phyloP scores from a whole-genome alignment of 2,888 invertebrate species.

The Sphaerophoria taeniata region DNA sequence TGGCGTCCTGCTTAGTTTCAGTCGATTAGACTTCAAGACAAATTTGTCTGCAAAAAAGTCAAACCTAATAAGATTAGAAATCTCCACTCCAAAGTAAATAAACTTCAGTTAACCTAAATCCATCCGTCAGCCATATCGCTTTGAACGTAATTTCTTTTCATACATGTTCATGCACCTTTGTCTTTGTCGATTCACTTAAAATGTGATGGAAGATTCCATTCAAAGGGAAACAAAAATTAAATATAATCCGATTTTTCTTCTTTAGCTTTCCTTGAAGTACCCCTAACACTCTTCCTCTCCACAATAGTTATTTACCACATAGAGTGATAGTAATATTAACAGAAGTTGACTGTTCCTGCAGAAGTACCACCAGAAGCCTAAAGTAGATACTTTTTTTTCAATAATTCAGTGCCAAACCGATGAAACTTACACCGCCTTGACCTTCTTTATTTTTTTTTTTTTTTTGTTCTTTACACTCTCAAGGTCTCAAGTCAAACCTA shows the following conservation, averaged over 20 bases:
- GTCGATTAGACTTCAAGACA: no score
- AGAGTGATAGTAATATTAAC: conserved; percentile 25
- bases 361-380: not conserved
- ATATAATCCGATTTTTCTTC: conserved; percentile 50
- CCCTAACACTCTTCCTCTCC: not conserved
- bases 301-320: not conserved
- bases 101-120: conserved; percentile 15
- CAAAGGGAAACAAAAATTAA: conserved; percentile 1
- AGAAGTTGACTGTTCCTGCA: not conserved
- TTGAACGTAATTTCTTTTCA: not conserved
- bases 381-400: conserved; percentile 7
- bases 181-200: conserved; percentile 33
- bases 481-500: not conserved
- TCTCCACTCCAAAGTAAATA: not conserved
- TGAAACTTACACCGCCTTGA: conserved; percentile 24
- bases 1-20: no score
- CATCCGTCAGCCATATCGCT: not conserved
- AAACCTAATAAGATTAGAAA: not conserved
- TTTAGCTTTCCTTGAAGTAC: not conserved
- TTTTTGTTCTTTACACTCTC: not conserved
- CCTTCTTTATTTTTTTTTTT: conserved; percentile 10
- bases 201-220: conserved; percentile 45
- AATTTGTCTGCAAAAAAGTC: no score
- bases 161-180: not conserved
- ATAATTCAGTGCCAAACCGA: conserved; percentile 23